These are phyloP conservation scores for Hylaeus anthracinus DNA, from an alignment of 1,140 invertebrate species.

Conservation along the genomic window DNA sequence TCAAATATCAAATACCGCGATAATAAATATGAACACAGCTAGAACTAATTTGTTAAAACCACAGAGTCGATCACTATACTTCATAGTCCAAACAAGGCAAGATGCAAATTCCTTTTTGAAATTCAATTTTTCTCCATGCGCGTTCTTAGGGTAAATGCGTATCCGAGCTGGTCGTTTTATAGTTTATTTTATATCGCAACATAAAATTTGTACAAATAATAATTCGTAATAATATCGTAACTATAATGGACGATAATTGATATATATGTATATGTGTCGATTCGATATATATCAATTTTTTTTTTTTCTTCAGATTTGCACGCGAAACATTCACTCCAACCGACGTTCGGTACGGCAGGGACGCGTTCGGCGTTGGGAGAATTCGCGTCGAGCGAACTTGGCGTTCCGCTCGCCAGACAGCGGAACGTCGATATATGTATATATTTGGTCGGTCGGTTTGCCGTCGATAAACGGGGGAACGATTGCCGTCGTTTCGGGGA, in stretches of 20 bases:
- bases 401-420: neutral
- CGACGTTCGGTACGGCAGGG: conserved; percentile 16
- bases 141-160: no score
- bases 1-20: no score
- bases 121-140: no score
- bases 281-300: conserved; percentile 56
- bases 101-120: no score
- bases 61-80: no score
- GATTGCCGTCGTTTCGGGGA: conserved; percentile 11
- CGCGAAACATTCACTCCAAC: conserved; percentile 38
- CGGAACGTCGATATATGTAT: neutral
- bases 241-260: conserved; percentile 70
- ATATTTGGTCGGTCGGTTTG: conserved; percentile 31
- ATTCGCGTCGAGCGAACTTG: neutral
- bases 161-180: conserved; percentile 66
- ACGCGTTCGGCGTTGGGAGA: conserved; percentile 12
- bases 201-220: conserved; percentile 81
- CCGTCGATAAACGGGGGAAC: conserved; percentile 20
- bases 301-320: conserved; percentile 31
- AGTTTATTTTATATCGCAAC: conserved; percentile 81
- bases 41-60: no score
- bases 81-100: no score
- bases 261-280: conserved; percentile 41
- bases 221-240: conserved; percentile 71
- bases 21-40: no score